Base-by-base conservation (phyloP, 2,113 vertebrate species). In the Sceloporus undulatus region DNA sequence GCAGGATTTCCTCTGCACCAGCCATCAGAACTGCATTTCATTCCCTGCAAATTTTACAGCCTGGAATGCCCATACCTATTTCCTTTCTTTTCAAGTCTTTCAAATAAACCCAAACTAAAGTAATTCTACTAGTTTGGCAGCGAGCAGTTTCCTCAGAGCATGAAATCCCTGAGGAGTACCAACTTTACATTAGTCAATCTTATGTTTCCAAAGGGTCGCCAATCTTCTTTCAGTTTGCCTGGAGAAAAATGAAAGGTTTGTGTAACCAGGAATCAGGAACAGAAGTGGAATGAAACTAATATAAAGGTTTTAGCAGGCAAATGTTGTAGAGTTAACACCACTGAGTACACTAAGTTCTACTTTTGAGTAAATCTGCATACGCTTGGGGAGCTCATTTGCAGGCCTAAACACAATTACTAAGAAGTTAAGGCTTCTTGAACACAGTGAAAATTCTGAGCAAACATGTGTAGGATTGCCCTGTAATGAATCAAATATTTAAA, bases 1-100 rank as follows among this genome's bases (percentile, higher is more conserved):
- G 65, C 86, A 90, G 89, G 83, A 91, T 91, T 95, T 96, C 92
- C 94, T 95, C 93, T 91, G 71, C 1, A 29, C 3, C 27, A 71
- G 11, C 68, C 68, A 79, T 21, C 78, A 56, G 83, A 91, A 93
- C 92, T 94, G 89, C 90, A 89, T 89, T 91, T 86, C 91, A 87
- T 81, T 88, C 52, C 54, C 18, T 87, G 52, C 13, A 74, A 29
- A 34, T 81, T 71, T 88, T 85, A 89, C 91, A 90, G 88, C 92
- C 93, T 92, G 88, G 56, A 82, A 80, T 86, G 83, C 79, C 89
- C 66, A 94, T 90, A 91, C 91, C 0, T 82, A 68, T 9, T 83
- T 90, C 90, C 85, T 89, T 81, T 79, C 65, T 84, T 80, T 83
- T 29, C 84, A 79, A 19, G 71, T 79, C 87, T 83, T 71, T 74